Base-by-base conservation (phyloP, 35 echinoderm and acorn worm species). In the Nesometra sesokonis region DNA sequence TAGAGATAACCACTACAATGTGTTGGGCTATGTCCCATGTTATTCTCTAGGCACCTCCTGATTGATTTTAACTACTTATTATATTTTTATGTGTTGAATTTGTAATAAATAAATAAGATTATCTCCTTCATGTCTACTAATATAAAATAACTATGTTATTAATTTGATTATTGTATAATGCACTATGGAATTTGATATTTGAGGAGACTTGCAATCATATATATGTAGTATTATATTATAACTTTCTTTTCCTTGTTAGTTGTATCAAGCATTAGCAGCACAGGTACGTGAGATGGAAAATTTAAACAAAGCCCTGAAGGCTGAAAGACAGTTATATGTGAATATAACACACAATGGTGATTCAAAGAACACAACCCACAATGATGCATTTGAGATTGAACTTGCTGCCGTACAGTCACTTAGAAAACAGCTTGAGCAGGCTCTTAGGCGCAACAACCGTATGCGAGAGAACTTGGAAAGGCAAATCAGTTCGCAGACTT, bases 331-430 rank as follows among this genome's bases (percentile, higher is more conserved):
- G 17, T 86, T 99, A 17, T 94, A 94, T 85, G 96, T 94, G 19
- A 99, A 94, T 85, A 99, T 99, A 77, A 90, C 91, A 30, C 94
- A 97, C 86, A 93, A 89, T 27, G 88, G 86, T n/a, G 84, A 30
- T n/a, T 38, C 39, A 77, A 35, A 81, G 29, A 32, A 33, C 21
- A 29, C 52, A 32, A 30, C 27, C 0, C 84, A 36, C 39, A 81
- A 84, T 90, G 17, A 89, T 32, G 36, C 46, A 77, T 85, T 93
- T 17, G 85, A 86, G 52, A 34, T 79, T 11, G 93, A 99, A 57
- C 38, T 99, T 23, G 93, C 92, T n/a, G 90, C 92, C 0, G 88
- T 99, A 29, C 92, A 99, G 80, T 81, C 93, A 11, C 79, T 99
- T 0, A 84, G 94, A 17, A 46, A 83, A 39, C 94, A 97, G 79